Percentiles rank a stretch among this genome's conserved stretches.
Conservation (phyloP, 1,140 invertebrate species). For the Solenopsis fugax region DNA sequence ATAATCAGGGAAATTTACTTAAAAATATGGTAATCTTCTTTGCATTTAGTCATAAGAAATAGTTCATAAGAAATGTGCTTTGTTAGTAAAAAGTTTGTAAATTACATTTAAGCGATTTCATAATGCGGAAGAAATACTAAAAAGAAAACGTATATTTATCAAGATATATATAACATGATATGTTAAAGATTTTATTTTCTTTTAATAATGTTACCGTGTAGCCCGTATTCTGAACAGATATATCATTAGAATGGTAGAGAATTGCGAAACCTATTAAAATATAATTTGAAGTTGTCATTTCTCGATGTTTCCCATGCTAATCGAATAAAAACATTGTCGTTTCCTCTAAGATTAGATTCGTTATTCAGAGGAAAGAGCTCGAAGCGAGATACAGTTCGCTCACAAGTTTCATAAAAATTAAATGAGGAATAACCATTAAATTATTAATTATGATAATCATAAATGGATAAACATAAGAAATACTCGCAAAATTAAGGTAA, state of each 20-base stretch:
- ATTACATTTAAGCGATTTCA: background rate
- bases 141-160: background rate
- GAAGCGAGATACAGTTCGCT: background rate
- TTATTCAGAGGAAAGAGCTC: constrained; percentile 15
- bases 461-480: background rate
- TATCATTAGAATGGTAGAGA: background rate
- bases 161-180: background rate
- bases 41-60: background rate
- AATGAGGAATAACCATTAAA: background rate
- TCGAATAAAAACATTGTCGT: constrained; percentile 59
- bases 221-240: background rate
- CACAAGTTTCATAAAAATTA: constrained; percentile 6
- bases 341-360: constrained; percentile 32
- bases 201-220: background rate
- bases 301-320: constrained; percentile 37
- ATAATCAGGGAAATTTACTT: background rate
- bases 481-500: background rate
- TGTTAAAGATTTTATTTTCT: constrained; percentile 23
- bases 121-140: background rate
- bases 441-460: background rate
- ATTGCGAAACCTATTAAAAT: constrained; percentile 32
- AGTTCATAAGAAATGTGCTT: background rate
- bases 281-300: constrained; percentile 56
- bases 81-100: background rate
- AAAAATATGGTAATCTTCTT: background rate